phyloP scores from a whole-genome alignment of 2,888 invertebrate genomes.

The Mantis religiosa region DNA sequence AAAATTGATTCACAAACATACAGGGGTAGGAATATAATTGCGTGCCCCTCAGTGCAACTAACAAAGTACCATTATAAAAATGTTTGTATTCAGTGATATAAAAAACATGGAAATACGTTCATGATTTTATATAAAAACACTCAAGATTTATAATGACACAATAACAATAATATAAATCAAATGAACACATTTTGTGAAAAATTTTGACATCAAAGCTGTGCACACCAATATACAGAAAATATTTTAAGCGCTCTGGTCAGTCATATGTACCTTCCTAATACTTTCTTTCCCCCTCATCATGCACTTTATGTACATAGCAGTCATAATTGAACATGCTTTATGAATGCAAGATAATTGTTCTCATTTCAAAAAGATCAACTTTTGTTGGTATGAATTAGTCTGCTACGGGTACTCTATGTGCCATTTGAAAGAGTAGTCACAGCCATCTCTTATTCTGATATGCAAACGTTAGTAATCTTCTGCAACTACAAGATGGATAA shows the following conservation, averaged over 20 bases:
- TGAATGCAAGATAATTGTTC: neutral
- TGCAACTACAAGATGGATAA: neutral
- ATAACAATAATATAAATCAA: neutral
- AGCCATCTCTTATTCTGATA: neutral
- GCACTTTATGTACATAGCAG: neutral
- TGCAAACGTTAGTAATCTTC: neutral
- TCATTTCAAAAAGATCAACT: neutral
- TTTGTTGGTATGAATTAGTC: neutral
- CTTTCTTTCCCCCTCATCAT: neutral
- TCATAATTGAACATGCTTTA: neutral
- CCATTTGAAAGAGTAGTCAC: neutral
- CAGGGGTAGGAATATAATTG: neutral
- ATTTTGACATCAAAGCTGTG: neutral
- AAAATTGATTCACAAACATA: neutral
- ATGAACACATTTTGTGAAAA: neutral
- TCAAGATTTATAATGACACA: neutral
- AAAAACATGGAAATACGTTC: slow-evolving; percentile 6
- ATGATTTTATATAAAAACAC: slow-evolving; percentile 6
- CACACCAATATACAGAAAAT: neutral
- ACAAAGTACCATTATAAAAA: slow-evolving; percentile 18
- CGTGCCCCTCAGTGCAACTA: neutral
- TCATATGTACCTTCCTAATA: neutral
- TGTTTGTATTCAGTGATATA: slow-evolving; percentile 2
- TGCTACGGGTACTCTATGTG: neutral
- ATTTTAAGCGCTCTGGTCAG: neutral